A percentile compares a stretch with the other conserved stretches of the same genome.
Conservation (phyloP, 1,140 invertebrate genomes). For the Eufriesea mexicana region DNA sequence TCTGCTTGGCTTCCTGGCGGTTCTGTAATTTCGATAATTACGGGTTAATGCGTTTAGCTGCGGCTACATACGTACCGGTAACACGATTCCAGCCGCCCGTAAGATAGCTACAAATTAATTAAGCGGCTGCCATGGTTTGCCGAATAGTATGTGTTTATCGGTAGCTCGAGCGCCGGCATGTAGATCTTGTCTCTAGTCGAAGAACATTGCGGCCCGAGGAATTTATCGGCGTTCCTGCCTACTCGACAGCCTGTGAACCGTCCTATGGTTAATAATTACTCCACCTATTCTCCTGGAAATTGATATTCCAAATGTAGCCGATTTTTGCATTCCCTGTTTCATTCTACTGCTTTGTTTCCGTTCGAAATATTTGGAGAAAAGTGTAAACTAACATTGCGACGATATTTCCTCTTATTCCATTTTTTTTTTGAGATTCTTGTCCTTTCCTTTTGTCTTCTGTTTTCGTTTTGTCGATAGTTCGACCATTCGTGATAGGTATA, state of each 20-base stretch:
- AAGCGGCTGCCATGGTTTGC: slow-evolving; percentile 61
- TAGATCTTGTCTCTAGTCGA: slow-evolving; percentile 43
- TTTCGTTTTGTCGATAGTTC: too few relatives aligned
- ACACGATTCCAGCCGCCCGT: slow-evolving; percentile 64
- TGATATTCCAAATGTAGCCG: background rate
- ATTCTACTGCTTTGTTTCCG: too few relatives aligned
- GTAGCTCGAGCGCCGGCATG: slow-evolving; percentile 24
- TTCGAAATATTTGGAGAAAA: too few relatives aligned
- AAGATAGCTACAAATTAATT: slow-evolving; percentile 75
- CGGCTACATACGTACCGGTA: slow-evolving; percentile 64
- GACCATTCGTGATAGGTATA: too few relatives aligned
- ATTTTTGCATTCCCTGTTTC: background rate
- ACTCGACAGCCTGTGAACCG: background rate
- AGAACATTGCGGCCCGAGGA: slow-evolving; percentile 29
- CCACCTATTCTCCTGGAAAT: background rate
- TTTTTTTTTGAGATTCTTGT: too few relatives aligned
- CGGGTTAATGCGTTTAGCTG: slow-evolving; percentile 74
- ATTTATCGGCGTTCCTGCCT: background rate
- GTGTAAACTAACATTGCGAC: too few relatives aligned
- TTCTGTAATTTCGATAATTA: slow-evolving; percentile 76
- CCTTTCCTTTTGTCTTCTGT: too few relatives aligned
- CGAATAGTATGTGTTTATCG: slow-evolving; percentile 56
- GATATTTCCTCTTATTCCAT: too few relatives aligned
- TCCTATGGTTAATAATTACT: background rate
- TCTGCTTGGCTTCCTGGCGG: slow-evolving; percentile 47